Conservation (phyloP, 2,888 invertebrate species). For the Eupithecia subumbrata region DNA sequence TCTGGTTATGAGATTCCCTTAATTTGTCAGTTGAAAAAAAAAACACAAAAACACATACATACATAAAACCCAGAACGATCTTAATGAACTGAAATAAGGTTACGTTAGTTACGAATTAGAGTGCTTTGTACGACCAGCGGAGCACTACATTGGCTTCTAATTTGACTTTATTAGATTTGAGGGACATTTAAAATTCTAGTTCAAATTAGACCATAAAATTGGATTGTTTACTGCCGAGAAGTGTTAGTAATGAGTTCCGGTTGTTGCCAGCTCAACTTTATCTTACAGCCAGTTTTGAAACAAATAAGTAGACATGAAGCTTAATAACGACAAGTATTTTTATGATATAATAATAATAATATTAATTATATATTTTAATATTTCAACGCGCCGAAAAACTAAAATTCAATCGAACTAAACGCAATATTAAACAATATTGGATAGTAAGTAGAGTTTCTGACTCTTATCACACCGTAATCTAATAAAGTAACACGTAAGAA, state of each 20-base stretch:
- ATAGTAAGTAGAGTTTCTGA: background rate
- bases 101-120: conserved; percentile 26
- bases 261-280: conserved; percentile 26
- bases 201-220: conserved; percentile 68
- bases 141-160: conserved; percentile 72
- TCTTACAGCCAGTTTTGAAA: background rate
- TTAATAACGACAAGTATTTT: background rate
- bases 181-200: conserved; percentile 75
- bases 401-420: background rate
- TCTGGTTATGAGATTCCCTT: background rate
- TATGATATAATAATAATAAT: background rate
- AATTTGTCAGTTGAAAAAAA: background rate
- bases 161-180: conserved; percentile 77
- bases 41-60: background rate
- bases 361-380: background rate
- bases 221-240: conserved; percentile 65
- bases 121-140: conserved; percentile 36
- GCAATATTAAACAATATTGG: background rate
- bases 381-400: background rate
- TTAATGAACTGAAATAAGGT: conserved; percentile 33
- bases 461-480: background rate
- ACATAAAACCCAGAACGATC: conserved; percentile 2
- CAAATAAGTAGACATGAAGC: background rate
- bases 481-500: background rate
- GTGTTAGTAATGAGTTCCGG: conserved; percentile 54